Evolutionary conservation across 2,113 vertebrate genomes (phyloP).

Genomic region (Apteryx mantelli): DNA sequence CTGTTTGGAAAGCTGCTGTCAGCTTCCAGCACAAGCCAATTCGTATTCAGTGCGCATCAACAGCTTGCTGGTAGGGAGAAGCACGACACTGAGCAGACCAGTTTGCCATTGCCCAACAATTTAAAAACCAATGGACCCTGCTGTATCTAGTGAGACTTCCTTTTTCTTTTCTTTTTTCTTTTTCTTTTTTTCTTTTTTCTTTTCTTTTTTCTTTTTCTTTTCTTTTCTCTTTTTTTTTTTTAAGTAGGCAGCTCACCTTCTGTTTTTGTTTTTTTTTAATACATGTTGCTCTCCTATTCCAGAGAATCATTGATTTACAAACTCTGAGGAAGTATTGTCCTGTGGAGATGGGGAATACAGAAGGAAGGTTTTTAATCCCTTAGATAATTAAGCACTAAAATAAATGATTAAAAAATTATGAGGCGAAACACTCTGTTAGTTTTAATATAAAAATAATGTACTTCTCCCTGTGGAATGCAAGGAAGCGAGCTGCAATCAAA

Average conservation of each 20-base stretch:
- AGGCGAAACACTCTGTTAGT: background rate
- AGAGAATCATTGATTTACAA: background rate
- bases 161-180: background rate
- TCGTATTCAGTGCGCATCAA: background rate
- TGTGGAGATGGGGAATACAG: background rate
- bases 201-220: background rate
- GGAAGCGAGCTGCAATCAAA: background rate
- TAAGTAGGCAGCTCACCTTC: background rate
- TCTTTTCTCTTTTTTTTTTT: background rate
- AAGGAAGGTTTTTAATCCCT: constrained; percentile 13
- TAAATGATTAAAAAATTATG: constrained; percentile 49
- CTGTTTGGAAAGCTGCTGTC: constrained; percentile 44
- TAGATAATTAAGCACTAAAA: constrained; percentile 61
- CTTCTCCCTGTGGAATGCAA: background rate
- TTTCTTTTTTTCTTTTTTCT: background rate
- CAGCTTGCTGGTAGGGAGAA: background rate
- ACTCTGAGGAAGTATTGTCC: background rate
- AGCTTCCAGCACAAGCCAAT: constrained; percentile 4
- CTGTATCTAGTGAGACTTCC: background rate
- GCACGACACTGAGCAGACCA: background rate
- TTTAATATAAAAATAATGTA: constrained; percentile 44
- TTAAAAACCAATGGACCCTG: background rate
- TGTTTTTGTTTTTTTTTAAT: no score
- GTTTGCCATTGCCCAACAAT: background rate
- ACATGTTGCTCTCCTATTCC: background rate